Evolutionary conservation across 35 echinoderm and acorn worm genomes (phyloP).

Genomic region (Apostichopus japonicus): DNA sequence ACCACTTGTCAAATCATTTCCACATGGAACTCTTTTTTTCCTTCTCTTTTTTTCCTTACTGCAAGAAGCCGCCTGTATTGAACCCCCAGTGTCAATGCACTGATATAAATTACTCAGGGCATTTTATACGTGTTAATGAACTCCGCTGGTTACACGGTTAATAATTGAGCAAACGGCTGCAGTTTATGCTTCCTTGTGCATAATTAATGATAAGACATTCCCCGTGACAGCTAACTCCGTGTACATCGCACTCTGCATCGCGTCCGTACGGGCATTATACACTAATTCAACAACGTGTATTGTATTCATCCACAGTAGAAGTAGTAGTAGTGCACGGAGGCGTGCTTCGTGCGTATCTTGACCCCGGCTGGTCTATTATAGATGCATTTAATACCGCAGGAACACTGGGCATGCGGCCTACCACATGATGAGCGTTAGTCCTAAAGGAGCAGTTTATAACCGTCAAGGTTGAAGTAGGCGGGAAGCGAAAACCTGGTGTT

Average conservation of each 20-base stretch:
- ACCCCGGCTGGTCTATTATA: neutral
- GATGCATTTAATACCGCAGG: neutral
- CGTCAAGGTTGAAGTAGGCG: slow-evolving; percentile 25
- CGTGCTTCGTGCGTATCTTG: neutral
- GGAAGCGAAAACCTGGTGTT: neutral
- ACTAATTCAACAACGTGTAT: neutral
- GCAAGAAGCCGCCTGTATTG: neutral
- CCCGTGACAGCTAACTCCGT: slow-evolving; percentile 19
- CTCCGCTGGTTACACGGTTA: slow-evolving; percentile 4
- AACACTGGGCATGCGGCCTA: slow-evolving; percentile 3
- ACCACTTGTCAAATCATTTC: neutral
- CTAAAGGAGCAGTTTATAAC: neutral
- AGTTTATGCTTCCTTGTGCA: neutral
- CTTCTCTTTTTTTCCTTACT: neutral
- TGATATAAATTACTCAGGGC: neutral
- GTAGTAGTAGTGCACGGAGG: neutral
- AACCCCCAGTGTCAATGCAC: neutral
- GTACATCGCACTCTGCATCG: neutral
- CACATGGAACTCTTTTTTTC: neutral
- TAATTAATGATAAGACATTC: slow-evolving; percentile 42
- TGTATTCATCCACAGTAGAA: neutral
- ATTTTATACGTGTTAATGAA: slow-evolving; percentile 31
- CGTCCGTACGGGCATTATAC: neutral
- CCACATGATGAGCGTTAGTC: slow-evolving; percentile 6
- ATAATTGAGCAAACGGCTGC: slow-evolving; percentile 37